Base-by-base conservation (phyloP, 2,797 vertebrate genomes). In the Manis pentadactyla region DNA sequence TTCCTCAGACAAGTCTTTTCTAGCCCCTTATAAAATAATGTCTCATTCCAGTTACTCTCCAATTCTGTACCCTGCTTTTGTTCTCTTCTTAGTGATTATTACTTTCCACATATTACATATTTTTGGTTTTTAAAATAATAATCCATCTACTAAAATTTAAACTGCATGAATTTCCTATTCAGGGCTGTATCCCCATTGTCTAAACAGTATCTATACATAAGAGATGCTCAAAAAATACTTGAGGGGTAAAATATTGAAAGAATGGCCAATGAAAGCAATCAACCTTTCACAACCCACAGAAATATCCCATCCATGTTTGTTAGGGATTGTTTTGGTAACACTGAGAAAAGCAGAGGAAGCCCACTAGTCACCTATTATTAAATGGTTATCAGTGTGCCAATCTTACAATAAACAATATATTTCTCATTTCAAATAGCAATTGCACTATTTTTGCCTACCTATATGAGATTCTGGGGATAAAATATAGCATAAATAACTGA, bases 391-490 rank as follows among this genome's bases (percentile, higher is more conserved):
- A 12, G 46, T 77, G 1, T 51, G 11, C 2, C 19, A 82, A 57
- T 29, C 29, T 55, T 78, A 63, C 12, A 18, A 78, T 77, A 92
- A 46, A 46, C 10, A 46, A 78, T 51, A 11, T 6, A 25, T 29
- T 74, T 92, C 34, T 92, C 29, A 77, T 86, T 92, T 39, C 27
- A 77, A 78, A 95, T 2, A 89, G 39, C 8, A 82, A 95, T 25
- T 42, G 69, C 31, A 93, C 21, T 74, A n/a, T 79, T 78, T 96
- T 90, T 51, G 29, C 74, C 51, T 81, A 27, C 4, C 53, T 81
- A 53, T 46, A 31, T 31, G 49, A 83, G 3, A 34, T 74, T 81
- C 42, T 59, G 11, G 19, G 27, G 19, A 77, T 68, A 69, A 78
- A n/a, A 68, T n/a, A n/a, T 2, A 74, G 13, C 34, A 31, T 18